Evolutionary conservation across 2,113 vertebrate genomes (phyloP).

Genomic region (Mobula hypostoma): DNA sequence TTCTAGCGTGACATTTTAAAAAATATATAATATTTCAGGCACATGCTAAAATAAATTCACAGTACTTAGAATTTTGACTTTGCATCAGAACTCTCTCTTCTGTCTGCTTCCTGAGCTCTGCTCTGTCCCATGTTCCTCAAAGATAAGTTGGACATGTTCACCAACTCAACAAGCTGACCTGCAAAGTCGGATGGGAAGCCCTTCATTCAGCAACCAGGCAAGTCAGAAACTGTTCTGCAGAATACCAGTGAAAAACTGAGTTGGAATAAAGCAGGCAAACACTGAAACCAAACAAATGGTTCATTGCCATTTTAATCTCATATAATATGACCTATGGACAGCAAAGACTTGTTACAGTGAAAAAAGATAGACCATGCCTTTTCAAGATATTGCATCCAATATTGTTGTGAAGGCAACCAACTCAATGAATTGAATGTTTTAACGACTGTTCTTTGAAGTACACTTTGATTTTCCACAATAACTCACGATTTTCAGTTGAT

Average conservation of each 20-base stretch:
- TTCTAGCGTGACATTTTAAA: neutral
- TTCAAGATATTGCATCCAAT: neutral
- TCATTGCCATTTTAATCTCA: neutral
- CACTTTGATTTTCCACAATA: neutral
- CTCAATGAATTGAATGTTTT: neutral
- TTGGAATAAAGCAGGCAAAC: neutral
- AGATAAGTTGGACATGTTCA: neutral
- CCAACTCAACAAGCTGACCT: neutral
- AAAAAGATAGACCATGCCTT: neutral
- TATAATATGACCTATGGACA: neutral
- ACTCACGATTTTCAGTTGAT: neutral
- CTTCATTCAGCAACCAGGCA: neutral
- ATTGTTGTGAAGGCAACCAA: neutral
- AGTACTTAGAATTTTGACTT: neutral
- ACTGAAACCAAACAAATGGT: neutral
- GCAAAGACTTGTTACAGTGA: neutral
- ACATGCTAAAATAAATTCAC: neutral
- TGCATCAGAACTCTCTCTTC: neutral
- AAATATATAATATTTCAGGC: too few relatives aligned
- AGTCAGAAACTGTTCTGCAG: neutral
- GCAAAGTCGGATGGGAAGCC: neutral
- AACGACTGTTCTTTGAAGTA: neutral
- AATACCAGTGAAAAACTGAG: neutral
- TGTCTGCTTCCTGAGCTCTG: neutral
- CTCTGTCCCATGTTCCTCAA: neutral